Base-by-base conservation (phyloP, 1,140 invertebrate genomes). In the Carposina sasakii region DNA sequence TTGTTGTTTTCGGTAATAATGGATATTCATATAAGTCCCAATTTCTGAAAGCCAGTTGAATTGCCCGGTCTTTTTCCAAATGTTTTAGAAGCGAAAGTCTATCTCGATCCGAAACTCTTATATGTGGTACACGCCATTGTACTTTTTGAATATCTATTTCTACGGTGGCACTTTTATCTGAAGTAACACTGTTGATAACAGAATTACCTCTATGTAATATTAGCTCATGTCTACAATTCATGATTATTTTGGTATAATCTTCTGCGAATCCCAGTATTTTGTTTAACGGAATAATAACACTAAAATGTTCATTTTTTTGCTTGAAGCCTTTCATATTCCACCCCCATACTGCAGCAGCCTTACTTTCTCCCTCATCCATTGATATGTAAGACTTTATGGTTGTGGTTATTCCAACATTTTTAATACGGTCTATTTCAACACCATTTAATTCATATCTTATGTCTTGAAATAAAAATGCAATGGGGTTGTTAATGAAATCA, bases 391-490 rank as follows among this genome's bases (percentile, higher is more conserved):
- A 60, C 60, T 86, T 86, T 45, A 86, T 67, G 10, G 70, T 60
- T 36, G 46, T 72, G 2, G 72, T 74, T 3, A 78, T 57, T 24
- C 81, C 78, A 3, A 71, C 61, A 60, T 76, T 72, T 65, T 71
- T 72, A 41, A 59, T 67, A 28, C 59, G 46, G 68, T 87, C 79
- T 42, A 86, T 75, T 60, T 77, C 76, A 2, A 76, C 53, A 20
- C 67, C 76, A 58, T 81, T 81, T 2, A 86, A 5, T 63, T 84
- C 76, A 57, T 82, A 86, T 28, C 76, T 58, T n/a, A 84, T 78
- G 53, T 85, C 78, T 49, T 77, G 67, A 62, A 87, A 86, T 8
- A 86, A 49, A 64, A 70, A 70, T 20, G 66, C 54, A 6, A 79
- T 52, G 13, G 54, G 61, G 58, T 82, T 85, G 56, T 81, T 83